Conservation (phyloP, 2,113 vertebrate species). For the Pipra filicauda region DNA sequence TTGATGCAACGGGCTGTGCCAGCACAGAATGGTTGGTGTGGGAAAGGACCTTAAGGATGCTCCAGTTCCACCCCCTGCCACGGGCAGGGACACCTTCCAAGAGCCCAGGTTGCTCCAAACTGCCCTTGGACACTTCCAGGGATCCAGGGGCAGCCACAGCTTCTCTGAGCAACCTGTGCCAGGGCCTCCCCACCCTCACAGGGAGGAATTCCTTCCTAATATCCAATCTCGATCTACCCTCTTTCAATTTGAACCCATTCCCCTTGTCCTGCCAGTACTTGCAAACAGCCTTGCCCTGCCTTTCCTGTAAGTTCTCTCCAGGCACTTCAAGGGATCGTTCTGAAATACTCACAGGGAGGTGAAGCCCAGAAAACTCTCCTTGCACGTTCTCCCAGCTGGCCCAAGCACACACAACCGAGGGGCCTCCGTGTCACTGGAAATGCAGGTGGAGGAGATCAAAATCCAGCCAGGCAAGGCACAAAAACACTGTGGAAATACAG, state of each 20-base stretch:
- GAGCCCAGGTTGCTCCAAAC: neutral
- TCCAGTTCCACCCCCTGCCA: neutral
- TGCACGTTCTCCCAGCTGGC: fast-evolving
- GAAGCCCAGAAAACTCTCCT: fast-evolving
- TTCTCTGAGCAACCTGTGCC: too few relatives aligned
- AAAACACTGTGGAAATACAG: neutral
- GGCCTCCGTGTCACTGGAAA: neutral
- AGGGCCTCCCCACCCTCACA: neutral
- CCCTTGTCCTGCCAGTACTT: neutral
- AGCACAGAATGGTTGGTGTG: neutral
- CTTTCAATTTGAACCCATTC: neutral
- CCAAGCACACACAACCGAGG: neutral
- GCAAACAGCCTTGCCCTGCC: neutral
- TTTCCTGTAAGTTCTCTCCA: neutral
- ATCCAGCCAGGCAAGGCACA: too few relatives aligned
- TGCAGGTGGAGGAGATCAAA: neutral
- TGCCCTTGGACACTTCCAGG: neutral
- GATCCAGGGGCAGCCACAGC: neutral
- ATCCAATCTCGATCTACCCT: neutral
- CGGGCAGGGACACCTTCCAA: neutral
- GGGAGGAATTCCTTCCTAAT: neutral
- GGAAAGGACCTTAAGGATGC: neutral
- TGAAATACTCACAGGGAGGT: neutral
- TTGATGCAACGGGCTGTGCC: neutral
- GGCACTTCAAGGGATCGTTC: neutral